These are phyloP conservation scores for Sussaba pulchella DNA, from an alignment of 2,888 invertebrate genomes.

Conservation along the genomic window DNA sequence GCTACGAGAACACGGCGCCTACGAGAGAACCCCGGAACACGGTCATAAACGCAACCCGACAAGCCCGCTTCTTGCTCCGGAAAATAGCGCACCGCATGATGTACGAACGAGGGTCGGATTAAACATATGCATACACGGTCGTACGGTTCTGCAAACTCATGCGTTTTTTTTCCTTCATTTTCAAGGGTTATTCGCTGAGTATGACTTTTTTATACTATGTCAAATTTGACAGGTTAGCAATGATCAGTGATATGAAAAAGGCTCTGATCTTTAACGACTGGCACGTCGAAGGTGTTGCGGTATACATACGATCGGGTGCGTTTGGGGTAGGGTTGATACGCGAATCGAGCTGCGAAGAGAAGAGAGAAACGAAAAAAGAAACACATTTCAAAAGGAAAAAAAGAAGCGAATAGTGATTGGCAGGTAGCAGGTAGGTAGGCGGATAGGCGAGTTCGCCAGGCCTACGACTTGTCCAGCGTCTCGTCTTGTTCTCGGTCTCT, in stretches of 20 bases:
- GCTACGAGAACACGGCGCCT: neutral
- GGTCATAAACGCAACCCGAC: conserved; percentile 1
- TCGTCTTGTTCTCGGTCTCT: conserved; percentile 19
- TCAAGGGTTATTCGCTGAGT: too few species aligned
- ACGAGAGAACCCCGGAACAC: neutral
- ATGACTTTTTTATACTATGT: too few species aligned
- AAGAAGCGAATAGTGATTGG: conserved; percentile 53
- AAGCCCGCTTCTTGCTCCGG: neutral
- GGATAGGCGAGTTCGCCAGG: neutral
- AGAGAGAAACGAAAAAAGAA: conserved; percentile 4
- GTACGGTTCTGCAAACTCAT: too few species aligned
- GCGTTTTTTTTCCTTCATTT: too few species aligned
- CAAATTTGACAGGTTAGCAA: too few species aligned
- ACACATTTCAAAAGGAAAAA: neutral
- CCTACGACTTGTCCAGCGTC: neutral
- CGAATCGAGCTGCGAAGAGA: conserved; percentile 37
- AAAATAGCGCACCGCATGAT: neutral
- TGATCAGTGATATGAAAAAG: too few species aligned
- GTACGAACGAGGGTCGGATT: neutral
- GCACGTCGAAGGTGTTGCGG: too few species aligned
- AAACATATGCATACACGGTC: neutral
- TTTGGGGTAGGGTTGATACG: conserved; percentile 39
- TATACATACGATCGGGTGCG: too few species aligned
- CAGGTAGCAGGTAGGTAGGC: conserved; percentile 38
- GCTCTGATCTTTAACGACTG: too few species aligned